These are phyloP conservation scores for Leptinotarsa undecemlineata DNA, from an alignment of 1,140 invertebrate species.

Conservation along the genomic window DNA sequence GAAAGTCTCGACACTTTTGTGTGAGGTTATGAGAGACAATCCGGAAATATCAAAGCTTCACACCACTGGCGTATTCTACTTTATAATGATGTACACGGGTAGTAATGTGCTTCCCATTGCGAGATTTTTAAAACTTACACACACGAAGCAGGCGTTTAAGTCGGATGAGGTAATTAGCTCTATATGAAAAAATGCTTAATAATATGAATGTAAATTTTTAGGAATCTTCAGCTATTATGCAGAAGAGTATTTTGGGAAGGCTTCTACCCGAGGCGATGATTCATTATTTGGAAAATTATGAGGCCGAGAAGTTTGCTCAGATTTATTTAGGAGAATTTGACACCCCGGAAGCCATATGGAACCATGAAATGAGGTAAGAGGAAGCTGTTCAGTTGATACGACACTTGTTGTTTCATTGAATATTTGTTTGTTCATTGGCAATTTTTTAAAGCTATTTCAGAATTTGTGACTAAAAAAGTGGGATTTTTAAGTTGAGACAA, in stretches of 20 bases:
- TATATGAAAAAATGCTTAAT: conserved; percentile 3
- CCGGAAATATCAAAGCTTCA: conserved; percentile 92
- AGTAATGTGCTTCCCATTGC: conserved; percentile 97
- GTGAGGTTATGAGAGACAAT: conserved; percentile 94
- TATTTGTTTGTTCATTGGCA: too few species aligned
- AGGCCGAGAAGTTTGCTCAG: conserved; percentile 97
- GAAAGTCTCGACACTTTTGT: conserved; percentile 81
- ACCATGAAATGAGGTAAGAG: conserved; percentile 77
- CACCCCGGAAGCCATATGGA: conserved; percentile 98
- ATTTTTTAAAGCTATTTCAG: too few species aligned
- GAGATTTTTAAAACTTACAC: conserved; percentile 90
- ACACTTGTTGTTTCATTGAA: too few species aligned
- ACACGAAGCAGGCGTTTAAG: conserved; percentile 92
- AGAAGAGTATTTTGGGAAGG: conserved; percentile 86
- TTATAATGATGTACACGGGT: conserved; percentile 99
- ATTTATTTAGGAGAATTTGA: conserved; percentile 99
- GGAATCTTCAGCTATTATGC: conserved; percentile 77
- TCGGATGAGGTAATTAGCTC: conserved; percentile 76
- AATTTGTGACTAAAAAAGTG: too few species aligned
- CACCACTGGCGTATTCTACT: conserved; percentile 95
- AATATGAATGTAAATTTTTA: conserved; percentile 53
- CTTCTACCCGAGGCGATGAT: conserved; percentile 98
- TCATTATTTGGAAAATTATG: conserved; percentile 97
- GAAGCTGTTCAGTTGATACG: too few species aligned
- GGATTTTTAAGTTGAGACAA: too few species aligned